Conservation (phyloP, 2,888 invertebrate genomes). For the Dolomedes plantarius region DNA sequence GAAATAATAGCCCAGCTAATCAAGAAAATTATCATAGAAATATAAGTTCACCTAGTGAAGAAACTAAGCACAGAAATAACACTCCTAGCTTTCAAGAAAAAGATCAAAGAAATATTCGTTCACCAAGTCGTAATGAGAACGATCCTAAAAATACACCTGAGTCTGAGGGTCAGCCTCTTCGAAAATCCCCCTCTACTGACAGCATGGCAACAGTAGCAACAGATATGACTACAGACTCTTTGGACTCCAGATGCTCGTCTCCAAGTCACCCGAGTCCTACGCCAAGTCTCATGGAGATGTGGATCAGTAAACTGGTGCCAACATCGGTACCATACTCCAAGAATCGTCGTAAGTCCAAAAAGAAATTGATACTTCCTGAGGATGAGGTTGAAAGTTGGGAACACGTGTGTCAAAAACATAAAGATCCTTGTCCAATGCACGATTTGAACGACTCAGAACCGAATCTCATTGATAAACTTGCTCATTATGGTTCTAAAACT, state of each 20-base stretch:
- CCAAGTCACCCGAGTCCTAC: constrained; percentile 33
- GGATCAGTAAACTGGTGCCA: constrained; percentile 43
- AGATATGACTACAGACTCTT: constrained; percentile 64
- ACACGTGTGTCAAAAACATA: constrained; percentile 52
- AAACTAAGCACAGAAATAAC: no score
- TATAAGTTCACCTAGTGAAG: no score
- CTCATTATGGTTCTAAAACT: constrained; percentile 58
- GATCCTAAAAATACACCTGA: neutral
- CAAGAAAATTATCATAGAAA: no score
- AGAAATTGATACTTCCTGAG: constrained; percentile 41
- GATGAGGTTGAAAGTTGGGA: constrained; percentile 47
- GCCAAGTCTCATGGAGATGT: constrained; percentile 57
- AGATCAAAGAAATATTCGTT: neutral
- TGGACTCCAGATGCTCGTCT: constrained; percentile 49
- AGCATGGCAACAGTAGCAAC: constrained; percentile 58
- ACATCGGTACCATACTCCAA: constrained; percentile 43
- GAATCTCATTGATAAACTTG: constrained; percentile 62
- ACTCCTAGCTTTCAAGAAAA: neutral
- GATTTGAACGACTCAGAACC: constrained; percentile 52
- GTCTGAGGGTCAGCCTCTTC: neutral
- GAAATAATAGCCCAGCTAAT: no score
- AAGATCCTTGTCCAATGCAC: constrained; percentile 37
- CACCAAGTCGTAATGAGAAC: no score
- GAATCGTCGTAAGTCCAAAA: constrained; percentile 43
- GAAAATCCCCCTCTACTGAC: constrained; percentile 41